Evolutionary conservation across 2,888 invertebrate species (phyloP).

Genomic region (Thecophora atra): DNA sequence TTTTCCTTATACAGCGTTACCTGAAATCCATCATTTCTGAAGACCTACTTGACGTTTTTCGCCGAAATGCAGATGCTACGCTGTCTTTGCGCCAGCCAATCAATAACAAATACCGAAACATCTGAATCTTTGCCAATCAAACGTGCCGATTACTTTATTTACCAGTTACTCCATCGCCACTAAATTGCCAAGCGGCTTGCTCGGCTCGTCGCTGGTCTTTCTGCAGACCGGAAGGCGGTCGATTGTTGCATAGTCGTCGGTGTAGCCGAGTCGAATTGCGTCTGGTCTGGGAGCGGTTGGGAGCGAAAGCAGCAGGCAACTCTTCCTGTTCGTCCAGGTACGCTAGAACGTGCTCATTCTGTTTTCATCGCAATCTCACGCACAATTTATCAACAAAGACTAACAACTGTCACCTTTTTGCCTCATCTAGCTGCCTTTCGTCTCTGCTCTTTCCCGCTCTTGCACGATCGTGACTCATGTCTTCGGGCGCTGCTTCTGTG

Average conservation of each 20-base stretch:
- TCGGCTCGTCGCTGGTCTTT: background rate
- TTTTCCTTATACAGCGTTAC: no score
- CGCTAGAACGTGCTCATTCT: constrained; percentile 36
- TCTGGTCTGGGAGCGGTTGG: constrained; percentile 18
- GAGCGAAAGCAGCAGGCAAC: constrained; percentile 19
- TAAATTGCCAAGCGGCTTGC: background rate
- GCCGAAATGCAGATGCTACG: no score
- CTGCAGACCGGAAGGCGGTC: constrained; percentile 23
- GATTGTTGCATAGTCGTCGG: background rate
- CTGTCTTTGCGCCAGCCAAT: background rate
- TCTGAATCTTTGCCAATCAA: background rate
- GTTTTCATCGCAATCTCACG: constrained; percentile 30
- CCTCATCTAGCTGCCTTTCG: constrained; percentile 17
- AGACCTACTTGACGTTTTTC: no score
- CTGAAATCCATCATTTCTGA: no score
- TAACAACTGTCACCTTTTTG: constrained; percentile 17
- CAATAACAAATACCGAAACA: no score
- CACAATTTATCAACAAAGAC: constrained; percentile 29
- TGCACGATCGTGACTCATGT: constrained; percentile 18
- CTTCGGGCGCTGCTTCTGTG: background rate
- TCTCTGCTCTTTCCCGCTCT: background rate
- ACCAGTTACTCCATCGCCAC: background rate
- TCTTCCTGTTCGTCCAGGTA: constrained; percentile 22
- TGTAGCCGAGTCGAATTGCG: constrained; percentile 2
- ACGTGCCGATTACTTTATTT: background rate